Conservation (phyloP, 2,113 vertebrate genomes). For the Brachionichthys hirsutus region DNA sequence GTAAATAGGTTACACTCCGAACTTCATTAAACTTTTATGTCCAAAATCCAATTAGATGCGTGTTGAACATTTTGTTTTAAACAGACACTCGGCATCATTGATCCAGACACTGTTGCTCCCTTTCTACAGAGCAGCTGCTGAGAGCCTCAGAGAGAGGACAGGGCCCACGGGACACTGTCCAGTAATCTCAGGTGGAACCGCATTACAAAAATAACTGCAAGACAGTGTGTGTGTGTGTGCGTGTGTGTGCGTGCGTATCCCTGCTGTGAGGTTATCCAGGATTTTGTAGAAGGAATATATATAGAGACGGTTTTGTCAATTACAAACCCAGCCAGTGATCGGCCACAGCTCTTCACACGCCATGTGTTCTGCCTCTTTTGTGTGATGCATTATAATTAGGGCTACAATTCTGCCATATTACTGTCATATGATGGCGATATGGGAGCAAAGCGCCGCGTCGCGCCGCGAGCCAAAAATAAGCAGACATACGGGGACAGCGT, state of each 20-base stretch:
- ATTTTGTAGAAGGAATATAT: slow-evolving; percentile 35
- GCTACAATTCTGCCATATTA: slow-evolving; percentile 32
- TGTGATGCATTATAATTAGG: slow-evolving; percentile 32
- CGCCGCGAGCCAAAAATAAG: slow-evolving; percentile 29
- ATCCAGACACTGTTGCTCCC: slow-evolving; percentile 42
- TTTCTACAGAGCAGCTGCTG: slow-evolving; percentile 40
- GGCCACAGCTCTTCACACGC: slow-evolving; percentile 24
- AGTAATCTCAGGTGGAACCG: slow-evolving; percentile 66
- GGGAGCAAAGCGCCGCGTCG: slow-evolving; percentile 16
- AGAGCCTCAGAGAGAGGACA: slow-evolving; percentile 45
- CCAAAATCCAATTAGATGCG: slow-evolving; percentile 14
- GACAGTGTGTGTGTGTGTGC: slow-evolving; percentile 20
- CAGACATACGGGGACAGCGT: slow-evolving; percentile 13
- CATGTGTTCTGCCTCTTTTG: slow-evolving; percentile 40
- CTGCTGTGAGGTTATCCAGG: slow-evolving; percentile 37
- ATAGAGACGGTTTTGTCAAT: slow-evolving; percentile 22
- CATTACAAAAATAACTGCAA: slow-evolving; percentile 56
- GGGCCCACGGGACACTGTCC: slow-evolving; percentile 48
- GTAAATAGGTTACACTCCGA: no score
- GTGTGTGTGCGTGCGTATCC: slow-evolving; percentile 10
- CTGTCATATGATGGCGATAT: slow-evolving; percentile 35
- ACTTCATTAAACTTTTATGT: slow-evolving; percentile 19
- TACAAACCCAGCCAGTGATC: slow-evolving; percentile 27
- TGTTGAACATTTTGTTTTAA: slow-evolving; percentile 21
- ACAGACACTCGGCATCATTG: slow-evolving; percentile 36